phyloP scores from a whole-genome alignment of 2,113 vertebrate genomes.

The Heptranchias perlo region DNA sequence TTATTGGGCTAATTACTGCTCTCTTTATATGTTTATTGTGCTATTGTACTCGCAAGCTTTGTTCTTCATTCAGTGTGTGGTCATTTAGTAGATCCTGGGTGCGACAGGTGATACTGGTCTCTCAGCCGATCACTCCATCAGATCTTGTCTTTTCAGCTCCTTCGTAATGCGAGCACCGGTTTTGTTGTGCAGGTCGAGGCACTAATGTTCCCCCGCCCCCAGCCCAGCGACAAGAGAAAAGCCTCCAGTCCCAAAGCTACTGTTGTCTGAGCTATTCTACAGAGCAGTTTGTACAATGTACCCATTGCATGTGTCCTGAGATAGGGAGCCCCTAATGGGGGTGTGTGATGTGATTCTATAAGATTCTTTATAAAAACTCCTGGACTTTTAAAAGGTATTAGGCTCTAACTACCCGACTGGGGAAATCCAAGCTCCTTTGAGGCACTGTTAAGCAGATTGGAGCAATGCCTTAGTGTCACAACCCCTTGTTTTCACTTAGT shows the following conservation, averaged over 20 bases:
- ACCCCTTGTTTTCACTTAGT: not conserved
- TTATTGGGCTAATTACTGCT: not conserved
- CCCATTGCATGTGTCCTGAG: not conserved
- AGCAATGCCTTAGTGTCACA: not conserved
- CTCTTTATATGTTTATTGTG: not conserved
- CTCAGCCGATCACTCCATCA: not conserved
- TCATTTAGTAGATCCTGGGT: not conserved
- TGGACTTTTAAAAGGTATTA: no score
- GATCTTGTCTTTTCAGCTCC: not conserved
- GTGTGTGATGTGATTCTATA: no score
- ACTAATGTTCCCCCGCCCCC: not conserved
- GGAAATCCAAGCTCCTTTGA: not conserved
- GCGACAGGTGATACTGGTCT: not conserved
- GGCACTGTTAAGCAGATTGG: not conserved
- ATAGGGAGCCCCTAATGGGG: not conserved
- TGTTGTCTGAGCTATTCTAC: not conserved
- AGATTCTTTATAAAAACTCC: not conserved
- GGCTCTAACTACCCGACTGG: not conserved
- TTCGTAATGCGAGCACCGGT: not conserved
- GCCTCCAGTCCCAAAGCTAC: not conserved
- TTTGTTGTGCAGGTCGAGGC: not conserved
- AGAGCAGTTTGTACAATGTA: not conserved
- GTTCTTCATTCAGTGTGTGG: conserved; percentile 22
- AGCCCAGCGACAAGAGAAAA: not conserved
- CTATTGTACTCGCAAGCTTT: not conserved